Base-by-base conservation (phyloP, 2,113 vertebrate species). In the Solea solea region DNA sequence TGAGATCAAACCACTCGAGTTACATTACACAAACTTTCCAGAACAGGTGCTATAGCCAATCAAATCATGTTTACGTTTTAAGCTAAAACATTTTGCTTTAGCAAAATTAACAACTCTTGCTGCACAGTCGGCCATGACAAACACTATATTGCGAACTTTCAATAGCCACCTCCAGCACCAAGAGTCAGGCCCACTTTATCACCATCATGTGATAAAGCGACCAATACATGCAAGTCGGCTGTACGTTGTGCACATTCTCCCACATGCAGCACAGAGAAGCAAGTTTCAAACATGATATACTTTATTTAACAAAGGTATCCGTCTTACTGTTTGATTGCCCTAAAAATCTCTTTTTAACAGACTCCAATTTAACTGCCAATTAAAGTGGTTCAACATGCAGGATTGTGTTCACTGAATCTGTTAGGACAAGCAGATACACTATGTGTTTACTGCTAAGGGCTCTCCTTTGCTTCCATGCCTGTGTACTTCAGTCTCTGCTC, bases 401-500 rank as follows among this genome's bases (percentile, higher is more conserved):
- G 46, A 73, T 71, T 69, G 65, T 69, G 70, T 76, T 72, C 52
- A 56, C 42, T 69, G 62, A 76, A 76, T 84, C 79, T 82, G 83
- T 81, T 57, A 78, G 78, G 78, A 87, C 77, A 80, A 57, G 75
- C 42, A 72, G 72, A 81, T 88, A 71, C 51, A 52, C 57, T 48
- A 59, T 46, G 66, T 81, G 81, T 87, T 82, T 88, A 87, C 86
- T 80, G 88, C 83, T 85, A 15, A 69, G 73, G 76, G 89, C 80
- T 82, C 49, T 78, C 69, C 82, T 55, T 45, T 40, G 70, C 65
- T 78, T 69, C 74, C 70, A 77, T 82, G 72, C 55, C 67, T 81
- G 76, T 66, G 78, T 84, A 76, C 78, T 80, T 68, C 78, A 74
- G 77, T 83, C 86, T 89, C 88, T 77, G 68, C 85, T 89, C 83